Percentiles rank a stretch among this genome's conserved stretches.
Conservation (phyloP, 2,797 vertebrate species). For the Benthosema pterotum region DNA sequence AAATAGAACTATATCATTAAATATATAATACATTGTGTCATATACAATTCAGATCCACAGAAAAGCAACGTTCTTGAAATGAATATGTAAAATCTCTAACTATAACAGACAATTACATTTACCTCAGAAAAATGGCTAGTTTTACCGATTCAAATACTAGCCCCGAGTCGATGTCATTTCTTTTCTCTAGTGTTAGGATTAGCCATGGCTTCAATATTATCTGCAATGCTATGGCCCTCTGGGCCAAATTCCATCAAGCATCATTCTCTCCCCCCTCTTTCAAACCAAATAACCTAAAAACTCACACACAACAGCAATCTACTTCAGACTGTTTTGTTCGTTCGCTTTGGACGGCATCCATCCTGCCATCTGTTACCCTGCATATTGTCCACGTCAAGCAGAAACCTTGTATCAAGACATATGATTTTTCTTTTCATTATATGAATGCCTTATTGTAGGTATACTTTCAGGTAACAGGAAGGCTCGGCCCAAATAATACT, state of each 20-base stretch:
- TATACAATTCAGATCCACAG: slow-evolving; percentile 53
- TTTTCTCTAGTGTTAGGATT: slow-evolving; percentile 5
- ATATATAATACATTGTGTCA: slow-evolving; percentile 40
- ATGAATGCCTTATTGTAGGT: too few species aligned
- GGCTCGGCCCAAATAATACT: too few species aligned
- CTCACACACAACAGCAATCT: slow-evolving; percentile 15
- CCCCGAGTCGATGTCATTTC: slow-evolving; percentile 1
- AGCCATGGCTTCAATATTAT: not conserved
- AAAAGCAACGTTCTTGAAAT: slow-evolving; percentile 23
- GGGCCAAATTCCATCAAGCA: slow-evolving; percentile 38
- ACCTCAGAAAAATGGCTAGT: slow-evolving; percentile 47
- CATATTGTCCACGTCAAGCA: too few species aligned
- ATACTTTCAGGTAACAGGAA: too few species aligned
- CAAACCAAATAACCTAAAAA: slow-evolving; percentile 37
- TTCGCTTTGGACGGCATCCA: slow-evolving; percentile 61
- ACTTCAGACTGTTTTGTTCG: slow-evolving; percentile 20
- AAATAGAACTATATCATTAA: slow-evolving; percentile 36
- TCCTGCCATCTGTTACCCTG: slow-evolving; percentile 5
- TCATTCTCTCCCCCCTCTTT: slow-evolving; percentile 15
- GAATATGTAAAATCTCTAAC: slow-evolving; percentile 14
- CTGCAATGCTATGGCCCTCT: not conserved
- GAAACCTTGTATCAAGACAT: too few species aligned
- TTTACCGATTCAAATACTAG: slow-evolving; percentile 24
- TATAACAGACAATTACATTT: slow-evolving; percentile 36
- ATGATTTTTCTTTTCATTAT: too few species aligned